phyloP scores from a whole-genome alignment of 2,797 vertebrate genomes.

The Phataginus tetradactyla region DNA sequence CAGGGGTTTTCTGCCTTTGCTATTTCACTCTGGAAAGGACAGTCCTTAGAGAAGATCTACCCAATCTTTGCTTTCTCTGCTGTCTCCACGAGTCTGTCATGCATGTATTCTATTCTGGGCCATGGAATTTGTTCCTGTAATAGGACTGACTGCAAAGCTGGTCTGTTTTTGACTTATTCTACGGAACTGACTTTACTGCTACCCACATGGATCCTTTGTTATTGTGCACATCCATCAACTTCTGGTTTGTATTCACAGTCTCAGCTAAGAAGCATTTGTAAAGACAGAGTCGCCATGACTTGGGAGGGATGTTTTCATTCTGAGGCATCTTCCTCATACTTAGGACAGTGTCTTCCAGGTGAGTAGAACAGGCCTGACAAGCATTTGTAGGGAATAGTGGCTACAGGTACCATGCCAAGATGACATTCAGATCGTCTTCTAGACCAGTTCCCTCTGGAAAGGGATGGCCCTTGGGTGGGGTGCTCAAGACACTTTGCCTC shows the following conservation, averaged over 20 bases:
- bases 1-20: not conserved
- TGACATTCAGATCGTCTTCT: not conserved
- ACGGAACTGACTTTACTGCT: not conserved
- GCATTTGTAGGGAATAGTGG: not conserved
- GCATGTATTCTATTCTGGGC: not conserved
- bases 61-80: not conserved
- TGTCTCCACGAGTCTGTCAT: not conserved
- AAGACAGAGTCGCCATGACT: not conserved
- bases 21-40: not conserved
- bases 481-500: not conserved
- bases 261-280: not conserved
- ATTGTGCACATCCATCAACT: not conserved
- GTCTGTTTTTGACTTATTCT: not conserved
- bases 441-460: not conserved
- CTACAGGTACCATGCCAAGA: not conserved
- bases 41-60: not conserved
- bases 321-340: not conserved
- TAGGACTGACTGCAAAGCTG: not conserved
- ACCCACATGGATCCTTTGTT: not conserved
- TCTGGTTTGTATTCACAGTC: not conserved
- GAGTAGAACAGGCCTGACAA: not conserved
- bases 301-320: not conserved
- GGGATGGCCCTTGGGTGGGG: not conserved
- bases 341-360: not conserved
- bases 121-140: not conserved